Percentiles rank a stretch among this genome's conserved stretches.
These are phyloP conservation scores for Callionymus lyra DNA, from an alignment of 2,113 vertebrate genomes.

Conservation along the genomic window DNA sequence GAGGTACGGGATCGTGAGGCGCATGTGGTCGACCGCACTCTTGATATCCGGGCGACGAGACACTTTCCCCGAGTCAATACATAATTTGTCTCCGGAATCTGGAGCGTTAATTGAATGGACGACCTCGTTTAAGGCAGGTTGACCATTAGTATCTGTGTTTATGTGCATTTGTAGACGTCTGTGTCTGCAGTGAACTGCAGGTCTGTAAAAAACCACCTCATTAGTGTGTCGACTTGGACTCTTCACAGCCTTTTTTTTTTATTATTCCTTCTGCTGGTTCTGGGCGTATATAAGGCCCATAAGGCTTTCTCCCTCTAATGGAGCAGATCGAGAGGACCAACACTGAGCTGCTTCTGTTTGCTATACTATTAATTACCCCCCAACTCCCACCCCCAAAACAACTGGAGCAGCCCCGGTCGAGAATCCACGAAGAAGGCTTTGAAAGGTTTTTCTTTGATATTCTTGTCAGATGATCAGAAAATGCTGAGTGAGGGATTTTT, in stretches of 20 bases:
- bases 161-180: slow-evolving; percentile 3
- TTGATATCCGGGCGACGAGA: no score
- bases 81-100: slow-evolving; percentile 9
- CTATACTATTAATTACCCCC: slow-evolving; percentile 49
- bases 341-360: slow-evolving; percentile 33
- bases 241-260: slow-evolving; percentile 41
- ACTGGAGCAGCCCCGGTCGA: slow-evolving; percentile 15
- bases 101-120: no score
- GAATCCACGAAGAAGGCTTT: slow-evolving; percentile 7
- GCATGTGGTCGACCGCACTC: no score
- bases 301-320: slow-evolving; percentile 48
- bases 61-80: no score
- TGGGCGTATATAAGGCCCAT: slow-evolving; percentile 37
- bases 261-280: slow-evolving; percentile 37
- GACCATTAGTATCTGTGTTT: slow-evolving; percentile 7
- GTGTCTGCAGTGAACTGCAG: slow-evolving; percentile 31
- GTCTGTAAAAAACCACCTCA: slow-evolving; percentile 46
- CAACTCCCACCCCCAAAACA: slow-evolving; percentile 41
- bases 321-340: slow-evolving; percentile 39
- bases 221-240: slow-evolving; percentile 48
- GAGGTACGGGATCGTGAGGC: no score
- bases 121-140: no score
- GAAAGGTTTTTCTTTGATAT: slow-evolving; percentile 17
- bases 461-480: slow-evolving; percentile 16
- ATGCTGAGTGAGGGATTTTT: slow-evolving; percentile 14